These are phyloP conservation scores for Pygathrix nemaeus DNA, from an alignment of 2,113 vertebrate genomes.

Conservation along the genomic window DNA sequence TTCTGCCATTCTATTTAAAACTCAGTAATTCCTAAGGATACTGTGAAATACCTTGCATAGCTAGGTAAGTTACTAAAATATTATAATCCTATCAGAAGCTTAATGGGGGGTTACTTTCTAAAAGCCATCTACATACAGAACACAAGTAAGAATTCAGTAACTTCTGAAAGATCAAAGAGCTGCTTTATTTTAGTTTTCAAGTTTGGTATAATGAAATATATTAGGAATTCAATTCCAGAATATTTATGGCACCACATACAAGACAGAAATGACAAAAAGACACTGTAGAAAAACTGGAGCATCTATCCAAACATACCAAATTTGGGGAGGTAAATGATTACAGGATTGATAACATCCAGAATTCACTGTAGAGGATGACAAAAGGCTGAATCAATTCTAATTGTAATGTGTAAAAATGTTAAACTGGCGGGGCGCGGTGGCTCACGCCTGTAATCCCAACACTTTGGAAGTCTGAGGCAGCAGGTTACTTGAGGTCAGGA, in stretches of 20 bases:
- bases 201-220: slow-evolving; percentile 15
- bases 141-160: background rate
- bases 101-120: background rate
- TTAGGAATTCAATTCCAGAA: background rate
- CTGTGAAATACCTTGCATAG: background rate
- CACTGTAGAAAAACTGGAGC: background rate
- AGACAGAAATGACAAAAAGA: background rate
- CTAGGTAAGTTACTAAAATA: background rate
- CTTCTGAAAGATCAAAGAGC: slow-evolving; percentile 20
- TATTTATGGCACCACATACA: background rate
- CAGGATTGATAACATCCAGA: background rate
- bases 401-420: slow-evolving; percentile 29
- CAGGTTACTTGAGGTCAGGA: too few relatives aligned
- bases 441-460: too few relatives aligned
- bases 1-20: background rate
- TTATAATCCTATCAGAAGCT: background rate
- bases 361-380: slow-evolving; percentile 2
- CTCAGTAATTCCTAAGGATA: background rate
- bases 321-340: background rate
- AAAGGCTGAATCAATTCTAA: slow-evolving; percentile 6
- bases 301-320: slow-evolving; percentile 24
- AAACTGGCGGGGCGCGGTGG: too few relatives aligned
- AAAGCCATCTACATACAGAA: background rate
- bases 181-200: slow-evolving; percentile 27
- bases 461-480: too few relatives aligned